A percentile compares a stretch with the other conserved stretches of the same genome.
phyloP scores from a whole-genome alignment of 1,140 invertebrate genomes.

The Caerostris darwini region DNA sequence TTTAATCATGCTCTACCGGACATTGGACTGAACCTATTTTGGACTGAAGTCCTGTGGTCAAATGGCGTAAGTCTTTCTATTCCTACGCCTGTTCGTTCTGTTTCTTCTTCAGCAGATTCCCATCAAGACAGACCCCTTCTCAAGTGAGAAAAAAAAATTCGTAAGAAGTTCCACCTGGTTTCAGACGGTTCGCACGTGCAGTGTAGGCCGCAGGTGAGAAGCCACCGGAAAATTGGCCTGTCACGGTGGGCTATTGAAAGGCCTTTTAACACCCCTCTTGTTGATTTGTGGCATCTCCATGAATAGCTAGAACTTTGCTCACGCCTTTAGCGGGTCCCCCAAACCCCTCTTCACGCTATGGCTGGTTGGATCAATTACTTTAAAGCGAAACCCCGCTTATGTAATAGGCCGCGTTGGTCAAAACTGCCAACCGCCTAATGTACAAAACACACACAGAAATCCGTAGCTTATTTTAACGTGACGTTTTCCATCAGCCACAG shows the following conservation, averaged over 20 bases:
- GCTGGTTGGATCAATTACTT: constrained; percentile 59
- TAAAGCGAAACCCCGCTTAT: constrained; percentile 45
- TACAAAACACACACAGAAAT: constrained; percentile 56
- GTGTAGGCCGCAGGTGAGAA: constrained; percentile 64
- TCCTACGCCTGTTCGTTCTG: background rate
- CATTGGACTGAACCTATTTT: too few species aligned
- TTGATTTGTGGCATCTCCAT: constrained; percentile 65
- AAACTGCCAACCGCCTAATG: constrained; percentile 44
- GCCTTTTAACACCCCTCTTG: constrained; percentile 53
- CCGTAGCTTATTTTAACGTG: constrained; percentile 60
- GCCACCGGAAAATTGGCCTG: constrained; percentile 70
- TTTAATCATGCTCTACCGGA: background rate
- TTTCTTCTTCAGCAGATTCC: background rate
- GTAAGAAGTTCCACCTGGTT: constrained; percentile 60
- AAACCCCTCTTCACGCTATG: constrained; percentile 44
- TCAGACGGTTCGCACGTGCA: constrained; percentile 59
- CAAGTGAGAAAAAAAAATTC: background rate
- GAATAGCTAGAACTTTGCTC: constrained; percentile 39
- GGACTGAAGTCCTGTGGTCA: background rate
- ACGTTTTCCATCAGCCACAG: background rate
- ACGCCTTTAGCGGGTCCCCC: constrained; percentile 21
- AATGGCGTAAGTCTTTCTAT: background rate
- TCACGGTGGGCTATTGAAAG: constrained; percentile 72
- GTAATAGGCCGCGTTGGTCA: constrained; percentile 42
- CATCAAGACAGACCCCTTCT: background rate